Conservation (phyloP, 2,113 vertebrate genomes). For the Brienomyrus longianalis region DNA sequence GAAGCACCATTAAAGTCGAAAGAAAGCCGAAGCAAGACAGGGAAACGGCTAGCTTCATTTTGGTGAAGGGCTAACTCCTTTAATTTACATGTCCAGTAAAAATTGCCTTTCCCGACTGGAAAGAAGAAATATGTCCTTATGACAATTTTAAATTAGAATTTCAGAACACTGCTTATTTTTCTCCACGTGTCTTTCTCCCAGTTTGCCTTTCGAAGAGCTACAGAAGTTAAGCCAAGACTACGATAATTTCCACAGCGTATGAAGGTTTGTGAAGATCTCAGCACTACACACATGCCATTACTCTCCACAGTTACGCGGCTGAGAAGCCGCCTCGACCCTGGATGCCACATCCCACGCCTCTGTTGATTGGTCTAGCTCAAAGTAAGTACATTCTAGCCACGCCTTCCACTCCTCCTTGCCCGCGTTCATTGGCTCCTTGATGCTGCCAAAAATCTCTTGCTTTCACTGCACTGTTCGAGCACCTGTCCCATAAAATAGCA, state of each 20-base stretch:
- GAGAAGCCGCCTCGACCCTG: conserved; percentile 49
- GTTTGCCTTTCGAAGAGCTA: conserved; percentile 8
- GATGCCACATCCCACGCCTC: conserved; percentile 36
- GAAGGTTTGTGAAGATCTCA: conserved; percentile 49
- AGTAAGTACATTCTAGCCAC: conserved; percentile 36
- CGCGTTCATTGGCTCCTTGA: conserved; percentile 43
- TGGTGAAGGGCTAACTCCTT: conserved; percentile 52
- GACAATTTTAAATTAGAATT: conserved; percentile 43
- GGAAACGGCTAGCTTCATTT: conserved; percentile 59
- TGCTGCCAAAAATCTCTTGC: conserved; percentile 28
- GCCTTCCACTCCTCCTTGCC: conserved; percentile 2
- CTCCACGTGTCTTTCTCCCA: conserved; percentile 23
- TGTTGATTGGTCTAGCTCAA: conserved; percentile 50
- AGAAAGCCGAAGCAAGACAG: conserved; percentile 69
- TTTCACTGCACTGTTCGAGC: conserved; percentile 35
- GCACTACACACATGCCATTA: conserved; percentile 60
- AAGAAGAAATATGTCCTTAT: conserved; percentile 31
- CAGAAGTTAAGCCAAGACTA: conserved; percentile 27
- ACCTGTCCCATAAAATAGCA: conserved; percentile 46
- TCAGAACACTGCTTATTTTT: conserved; percentile 37
- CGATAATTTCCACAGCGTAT: conserved; percentile 41
- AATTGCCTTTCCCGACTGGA: conserved; percentile 45
- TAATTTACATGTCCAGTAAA: conserved; percentile 67
- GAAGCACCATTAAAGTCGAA: conserved; percentile 60
- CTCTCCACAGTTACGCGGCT: conserved; percentile 51